Evolutionary conservation across 2,888 invertebrate genomes (phyloP), one percentile per base, ranked within the genome.

Genomic region (Ischnura elegans): DNA sequence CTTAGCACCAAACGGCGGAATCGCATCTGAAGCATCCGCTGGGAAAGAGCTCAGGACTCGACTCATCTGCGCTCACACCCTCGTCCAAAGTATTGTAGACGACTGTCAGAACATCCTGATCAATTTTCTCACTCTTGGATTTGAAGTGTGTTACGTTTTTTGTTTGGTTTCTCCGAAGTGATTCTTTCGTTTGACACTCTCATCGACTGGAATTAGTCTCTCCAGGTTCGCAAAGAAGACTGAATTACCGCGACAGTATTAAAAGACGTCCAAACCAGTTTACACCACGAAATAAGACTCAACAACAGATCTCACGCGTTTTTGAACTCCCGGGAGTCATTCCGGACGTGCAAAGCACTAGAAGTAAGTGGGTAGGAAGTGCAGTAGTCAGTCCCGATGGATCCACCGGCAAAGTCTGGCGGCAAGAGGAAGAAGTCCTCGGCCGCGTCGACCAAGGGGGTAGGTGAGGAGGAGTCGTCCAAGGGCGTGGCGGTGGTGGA

Each of bases 381-480:
- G 8, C 46, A 51, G 29, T 2, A 90, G 16, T 5, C 61, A 43
- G 43, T 61, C 19, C 2, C 90, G 43, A 90, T 90, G 90, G 90
- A 90, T n/a, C 90, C 90, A n/a, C 90, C 90, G 25, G 90, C 61
- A 90, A 90, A 90, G 61, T 29, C 90, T 13, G 61, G 61, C 90
- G 86, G 86, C 25, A 90, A 90, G 61, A 55, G 90, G 66, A 90
- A 90, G 90, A 90, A 90, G 90, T 90, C 90, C 61, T 61, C 90
- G 10, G 90, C 90, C 66, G 8, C 76, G 29, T 36, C 76, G 3
- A 16, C 21, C 16, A 76, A 76, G 76, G 36, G 51, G 16, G 13
- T 13, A 47, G 51, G 51, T 8, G 51, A 51, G 51, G 51, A 51
- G 51, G 51, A 51, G 51, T 19, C 51, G 51, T 47, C 13, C 29